Conservation (phyloP, 2,888 invertebrate species). For the Eledona agricola region DNA sequence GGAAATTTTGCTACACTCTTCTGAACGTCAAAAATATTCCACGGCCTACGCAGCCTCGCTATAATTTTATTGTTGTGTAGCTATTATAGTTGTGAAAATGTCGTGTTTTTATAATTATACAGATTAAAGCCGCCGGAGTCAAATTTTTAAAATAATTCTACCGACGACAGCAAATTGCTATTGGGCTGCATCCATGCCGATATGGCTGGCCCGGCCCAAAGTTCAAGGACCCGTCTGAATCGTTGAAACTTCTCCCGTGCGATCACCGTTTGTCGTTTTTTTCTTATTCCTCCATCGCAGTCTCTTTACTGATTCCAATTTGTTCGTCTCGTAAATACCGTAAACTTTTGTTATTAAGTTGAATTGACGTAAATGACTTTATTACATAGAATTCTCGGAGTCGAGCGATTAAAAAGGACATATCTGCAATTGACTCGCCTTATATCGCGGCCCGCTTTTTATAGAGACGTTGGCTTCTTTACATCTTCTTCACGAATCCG, state of each 20-base stretch:
- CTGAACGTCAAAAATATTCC: too few species aligned
- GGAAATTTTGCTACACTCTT: too few species aligned
- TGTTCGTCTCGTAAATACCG: constrained; percentile 3
- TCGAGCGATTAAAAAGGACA: constrained; percentile 9
- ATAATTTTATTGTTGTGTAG: too few species aligned
- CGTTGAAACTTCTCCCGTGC: background rate
- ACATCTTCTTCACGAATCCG: background rate
- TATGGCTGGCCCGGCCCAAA: too few species aligned
- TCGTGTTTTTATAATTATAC: too few species aligned
- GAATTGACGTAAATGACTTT: constrained; percentile 24
- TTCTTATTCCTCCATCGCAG: background rate
- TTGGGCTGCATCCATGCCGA: too few species aligned
- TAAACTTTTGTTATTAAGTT: constrained; percentile 16
- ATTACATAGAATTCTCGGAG: constrained; percentile 15
- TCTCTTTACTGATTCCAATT: constrained; percentile 18
- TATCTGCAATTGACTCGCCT: constrained; percentile 9
- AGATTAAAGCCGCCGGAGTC: too few species aligned
- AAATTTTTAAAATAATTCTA: too few species aligned
- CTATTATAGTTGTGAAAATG: too few species aligned
- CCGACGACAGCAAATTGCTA: too few species aligned
- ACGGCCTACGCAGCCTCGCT: too few species aligned
- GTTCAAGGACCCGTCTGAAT: background rate
- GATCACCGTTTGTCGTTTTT: constrained; percentile 2
- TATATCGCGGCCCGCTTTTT: constrained; percentile 5
- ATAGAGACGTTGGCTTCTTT: too few species aligned